A percentile compares a stretch with the other conserved stretches of the same genome.
Conservation (phyloP, 2,888 invertebrate genomes). For the Polyommatus icarus region DNA sequence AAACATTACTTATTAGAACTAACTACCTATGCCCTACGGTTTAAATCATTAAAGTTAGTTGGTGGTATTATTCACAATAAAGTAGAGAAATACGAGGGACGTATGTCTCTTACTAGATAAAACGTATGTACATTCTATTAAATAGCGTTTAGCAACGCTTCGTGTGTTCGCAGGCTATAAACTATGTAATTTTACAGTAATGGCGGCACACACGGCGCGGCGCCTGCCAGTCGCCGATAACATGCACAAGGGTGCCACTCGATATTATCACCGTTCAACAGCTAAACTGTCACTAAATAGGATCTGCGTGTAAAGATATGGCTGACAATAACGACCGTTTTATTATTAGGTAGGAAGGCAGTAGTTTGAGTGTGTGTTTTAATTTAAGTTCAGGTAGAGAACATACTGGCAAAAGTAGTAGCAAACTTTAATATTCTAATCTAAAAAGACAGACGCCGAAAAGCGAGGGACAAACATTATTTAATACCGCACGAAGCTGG, state of each 20-base stretch:
- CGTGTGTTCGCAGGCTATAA: conserved; percentile 25
- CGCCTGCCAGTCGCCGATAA: conserved; percentile 67
- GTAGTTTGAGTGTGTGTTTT: not conserved
- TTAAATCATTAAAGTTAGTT: no score
- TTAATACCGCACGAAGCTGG: conserved; percentile 73
- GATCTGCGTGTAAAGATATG: not conserved
- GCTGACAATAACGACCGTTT: conserved; percentile 47
- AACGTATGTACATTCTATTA: conserved; percentile 8
- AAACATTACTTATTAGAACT: no score
- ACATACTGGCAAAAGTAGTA: conserved; percentile 30
- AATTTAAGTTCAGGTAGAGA: conserved; percentile 45
- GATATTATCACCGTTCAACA: conserved; percentile 74
- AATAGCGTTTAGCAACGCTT: conserved; percentile 17
- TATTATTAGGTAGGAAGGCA: not conserved
- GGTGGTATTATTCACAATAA: not conserved
- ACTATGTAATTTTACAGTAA: conserved; percentile 27
- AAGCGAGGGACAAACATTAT: conserved; percentile 70
- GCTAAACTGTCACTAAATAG: conserved; percentile 51
- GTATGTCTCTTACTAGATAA: not conserved
- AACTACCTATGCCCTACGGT: no score
- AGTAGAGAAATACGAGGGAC: not conserved
- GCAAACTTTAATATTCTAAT: conserved; percentile 37
- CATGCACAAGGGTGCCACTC: conserved; percentile 58
- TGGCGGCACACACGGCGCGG: conserved; percentile 30
- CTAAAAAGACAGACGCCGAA: conserved; percentile 47